Evolutionary conservation across 2,113 vertebrate species (phyloP), one percentile per base, ranked within the genome.

Genomic region (Gobio gobio): DNA sequence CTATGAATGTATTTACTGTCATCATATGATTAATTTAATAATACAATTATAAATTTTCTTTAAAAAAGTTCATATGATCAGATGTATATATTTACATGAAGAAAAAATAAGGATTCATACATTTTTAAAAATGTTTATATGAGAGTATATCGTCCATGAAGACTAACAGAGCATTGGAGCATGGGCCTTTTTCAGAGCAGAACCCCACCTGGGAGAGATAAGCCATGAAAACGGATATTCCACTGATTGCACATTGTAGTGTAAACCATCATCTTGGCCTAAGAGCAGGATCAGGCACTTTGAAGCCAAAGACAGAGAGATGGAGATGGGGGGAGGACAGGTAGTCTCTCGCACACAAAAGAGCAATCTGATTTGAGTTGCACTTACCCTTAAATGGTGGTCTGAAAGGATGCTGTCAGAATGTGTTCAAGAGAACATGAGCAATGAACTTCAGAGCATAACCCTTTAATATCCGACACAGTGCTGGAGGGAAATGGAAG

Each of bases 161-260:
- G 84, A 86, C 72, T 83, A 78, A 86, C 87, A 84, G 89, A 80
- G 75, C 84, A 61, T 82, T 64, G 84, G 14, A 86, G 85, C 87
- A 45, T 86, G 29, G 88, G 87, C 89, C 40, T 83, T n/a, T 88
- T 89, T 91, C 88, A n/a, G 82, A 91, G 89, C 91, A 89, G 90
- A 91, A 87, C 86, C 91, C 90, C 85, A 74, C 87, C 90, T 90
- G 61, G 89, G 86, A 85, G 84, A 90, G 92, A 93, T 94, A 93
- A 92, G 89, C 90, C 89, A 83, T 91, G 91, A 92, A 93, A 93
- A 90, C 90, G 88, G 91, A 91, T 92, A 92, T 93, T 93, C 91
- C 90, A 82, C 83, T 89, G 91, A 92, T 91, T 92, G 91, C 92
- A 91, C 94, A 91, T 91, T 51, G 83, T 90, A 90, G 91, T 91